phyloP scores from a whole-genome alignment of 1,140 invertebrate genomes.

The Periplaneta americana region DNA sequence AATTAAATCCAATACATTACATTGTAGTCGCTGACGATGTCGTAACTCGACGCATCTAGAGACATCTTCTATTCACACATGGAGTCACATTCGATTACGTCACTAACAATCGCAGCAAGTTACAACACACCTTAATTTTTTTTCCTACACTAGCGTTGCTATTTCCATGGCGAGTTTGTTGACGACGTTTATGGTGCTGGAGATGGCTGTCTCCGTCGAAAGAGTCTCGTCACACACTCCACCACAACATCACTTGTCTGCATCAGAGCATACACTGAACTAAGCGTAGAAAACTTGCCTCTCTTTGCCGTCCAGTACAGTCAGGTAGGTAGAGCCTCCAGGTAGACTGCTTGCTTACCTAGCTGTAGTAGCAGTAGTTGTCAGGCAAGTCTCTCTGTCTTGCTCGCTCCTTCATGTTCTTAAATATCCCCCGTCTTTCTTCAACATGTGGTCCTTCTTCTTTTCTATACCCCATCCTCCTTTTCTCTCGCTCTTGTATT shows the following conservation, averaged over 20 bases:
- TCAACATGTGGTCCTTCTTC: background rate
- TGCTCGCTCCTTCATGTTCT: background rate
- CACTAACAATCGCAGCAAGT: too few relatives aligned
- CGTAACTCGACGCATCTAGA: background rate
- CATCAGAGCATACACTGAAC: background rate
- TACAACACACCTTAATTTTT: background rate
- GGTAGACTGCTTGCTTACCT: background rate
- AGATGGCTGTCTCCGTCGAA: background rate
- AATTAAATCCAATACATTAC: background rate
- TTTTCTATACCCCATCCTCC: too few relatives aligned
- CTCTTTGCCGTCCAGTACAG: background rate
- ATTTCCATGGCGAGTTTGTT: background rate
- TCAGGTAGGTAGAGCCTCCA: background rate
- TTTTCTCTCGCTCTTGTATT: background rate
- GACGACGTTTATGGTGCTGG: background rate
- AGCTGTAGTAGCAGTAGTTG: background rate
- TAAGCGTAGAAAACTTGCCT: background rate
- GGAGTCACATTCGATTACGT: background rate
- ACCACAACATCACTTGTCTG: background rate
- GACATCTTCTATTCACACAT: background rate
- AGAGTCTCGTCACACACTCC: background rate
- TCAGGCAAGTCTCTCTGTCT: background rate
- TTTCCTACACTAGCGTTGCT: background rate
- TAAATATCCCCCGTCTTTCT: background rate
- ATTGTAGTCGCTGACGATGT: background rate